Percentiles rank a stretch among this genome's conserved stretches.
These are phyloP conservation scores for Cosmorhoe ocellata DNA, from an alignment of 2,888 invertebrate genomes.

Conservation along the genomic window DNA sequence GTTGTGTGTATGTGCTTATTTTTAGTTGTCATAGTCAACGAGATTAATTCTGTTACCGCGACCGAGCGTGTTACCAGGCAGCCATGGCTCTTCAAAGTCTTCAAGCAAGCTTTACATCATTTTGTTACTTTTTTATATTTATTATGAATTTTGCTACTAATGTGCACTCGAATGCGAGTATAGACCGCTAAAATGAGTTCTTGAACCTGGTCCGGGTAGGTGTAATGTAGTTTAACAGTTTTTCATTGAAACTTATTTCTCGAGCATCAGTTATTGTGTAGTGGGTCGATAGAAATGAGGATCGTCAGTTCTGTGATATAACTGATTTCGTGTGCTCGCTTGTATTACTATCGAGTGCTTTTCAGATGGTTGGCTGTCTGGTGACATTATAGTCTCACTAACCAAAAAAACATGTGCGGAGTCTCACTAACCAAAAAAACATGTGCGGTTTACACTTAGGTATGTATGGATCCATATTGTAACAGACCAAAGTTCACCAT, in stretches of 20 bases:
- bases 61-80: slow-evolving; percentile 8
- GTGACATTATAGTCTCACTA: slow-evolving; percentile 15
- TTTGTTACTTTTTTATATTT: background rate
- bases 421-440: too few relatives aligned
- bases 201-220: too few relatives aligned
- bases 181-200: too few relatives aligned
- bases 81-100: background rate
- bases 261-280: too few relatives aligned
- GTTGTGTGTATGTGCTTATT: slow-evolving; percentile 31
- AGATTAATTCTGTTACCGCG: slow-evolving; percentile 26
- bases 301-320: slow-evolving; percentile 13
- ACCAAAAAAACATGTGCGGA: background rate
- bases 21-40: slow-evolving; percentile 25
- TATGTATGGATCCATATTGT: too few relatives aligned
- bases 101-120: slow-evolving; percentile 1
- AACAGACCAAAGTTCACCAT: too few relatives aligned
- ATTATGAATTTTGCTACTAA: too few relatives aligned
- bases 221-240: too few relatives aligned
- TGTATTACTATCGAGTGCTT: slow-evolving; percentile 16
- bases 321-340: slow-evolving; percentile 3
- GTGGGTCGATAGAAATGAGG: background rate
- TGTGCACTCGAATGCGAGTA: too few relatives aligned
- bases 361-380: slow-evolving; percentile 13
- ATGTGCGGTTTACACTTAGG: background rate
- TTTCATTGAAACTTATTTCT: too few relatives aligned